Base-by-base conservation (phyloP, 2,797 vertebrate genomes). In the Amniataba percoides region DNA sequence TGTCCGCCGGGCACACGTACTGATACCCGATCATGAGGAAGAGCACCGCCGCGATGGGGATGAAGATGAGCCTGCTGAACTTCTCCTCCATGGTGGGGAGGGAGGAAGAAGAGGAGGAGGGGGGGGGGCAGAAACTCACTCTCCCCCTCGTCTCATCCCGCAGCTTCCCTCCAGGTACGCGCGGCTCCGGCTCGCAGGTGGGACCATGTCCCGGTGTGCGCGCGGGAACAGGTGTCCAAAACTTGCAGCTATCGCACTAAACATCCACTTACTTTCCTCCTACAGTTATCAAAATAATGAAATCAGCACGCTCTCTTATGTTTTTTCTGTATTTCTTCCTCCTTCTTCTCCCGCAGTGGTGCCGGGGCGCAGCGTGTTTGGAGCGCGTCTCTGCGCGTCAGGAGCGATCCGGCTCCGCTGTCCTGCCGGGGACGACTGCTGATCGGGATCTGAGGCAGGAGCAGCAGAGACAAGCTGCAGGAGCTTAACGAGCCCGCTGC, bases 11-110 rank as follows among this genome's bases (percentile, higher is more conserved):
- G 69, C 96, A 97, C 85, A 97, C 96, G 71, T 98, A 97, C 93
- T 97, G 97, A 91, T 97, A 97, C 65, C 96, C 95, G 90, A 98
- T 94, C 94, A 96, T 95, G 18, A 97, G 67, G 89, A 97, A 97
- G 45, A 98, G 93, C 83, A 97, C 95, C 52, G 96, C 95, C 66
- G 97, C 95, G 62, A 98, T 89, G 57, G 96, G 97, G 84, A 97
- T 92, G 92, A 97, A 92, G 84, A 98, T 88, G 90, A 97, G 96
- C 95, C 96, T 95, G 82, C 94, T 96, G 95, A 96, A 96, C 94
- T 96, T 96, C 87, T 98, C 96, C 93, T 97, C 97, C 97, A 98
- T 97, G 92, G 92, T 95, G 88, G 59, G 27, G 27, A 31, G 27
- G 27, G 27, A 31, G 27, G 3, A 31, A 5, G 27, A 31, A 5